phyloP scores from a whole-genome alignment of 2,113 vertebrate species.

The Pseudolaguvia tuberculata region DNA sequence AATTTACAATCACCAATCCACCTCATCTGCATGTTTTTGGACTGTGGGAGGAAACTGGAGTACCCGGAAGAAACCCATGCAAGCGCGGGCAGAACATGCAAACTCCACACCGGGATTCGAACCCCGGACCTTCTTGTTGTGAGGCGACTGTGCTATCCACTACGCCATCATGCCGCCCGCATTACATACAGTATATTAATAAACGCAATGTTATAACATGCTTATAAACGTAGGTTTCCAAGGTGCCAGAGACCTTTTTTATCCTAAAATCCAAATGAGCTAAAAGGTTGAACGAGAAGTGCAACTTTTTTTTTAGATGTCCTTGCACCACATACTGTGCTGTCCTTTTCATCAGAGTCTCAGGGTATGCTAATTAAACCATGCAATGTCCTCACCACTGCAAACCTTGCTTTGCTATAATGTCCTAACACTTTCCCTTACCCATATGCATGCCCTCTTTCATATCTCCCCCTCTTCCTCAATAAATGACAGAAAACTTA shows the following conservation, averaged over 20 bases:
- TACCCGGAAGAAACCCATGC: no score
- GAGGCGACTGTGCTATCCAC: no score
- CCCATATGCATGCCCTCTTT: slow-evolving; percentile 11
- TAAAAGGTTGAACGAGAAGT: slow-evolving; percentile 27
- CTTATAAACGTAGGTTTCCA: not conserved
- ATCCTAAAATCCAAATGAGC: slow-evolving; percentile 2
- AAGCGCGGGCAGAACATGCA: no score
- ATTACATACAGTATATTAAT: no score
- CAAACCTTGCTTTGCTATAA: slow-evolving; percentile 11
- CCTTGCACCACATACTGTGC: slow-evolving; percentile 44
- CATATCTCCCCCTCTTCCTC: no score
- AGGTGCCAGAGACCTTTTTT: not conserved
- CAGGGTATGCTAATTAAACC: slow-evolving; percentile 40
- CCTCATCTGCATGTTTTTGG: no score
- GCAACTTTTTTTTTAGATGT: slow-evolving; percentile 26
- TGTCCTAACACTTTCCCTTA: slow-evolving; percentile 28
- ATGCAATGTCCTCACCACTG: slow-evolving; percentile 15
- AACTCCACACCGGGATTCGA: no score
- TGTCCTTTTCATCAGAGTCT: slow-evolving; percentile 20
- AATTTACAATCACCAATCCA: no score
- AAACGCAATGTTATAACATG: not conserved
- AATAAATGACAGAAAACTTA: not conserved
- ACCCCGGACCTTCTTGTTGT: no score
- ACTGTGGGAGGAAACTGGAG: no score
- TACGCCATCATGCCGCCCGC: no score